Evolutionary conservation across 1,140 invertebrate genomes (phyloP), one percentile per base, ranked within the genome.

Genomic region (Fragariocoptes setiger): DNA sequence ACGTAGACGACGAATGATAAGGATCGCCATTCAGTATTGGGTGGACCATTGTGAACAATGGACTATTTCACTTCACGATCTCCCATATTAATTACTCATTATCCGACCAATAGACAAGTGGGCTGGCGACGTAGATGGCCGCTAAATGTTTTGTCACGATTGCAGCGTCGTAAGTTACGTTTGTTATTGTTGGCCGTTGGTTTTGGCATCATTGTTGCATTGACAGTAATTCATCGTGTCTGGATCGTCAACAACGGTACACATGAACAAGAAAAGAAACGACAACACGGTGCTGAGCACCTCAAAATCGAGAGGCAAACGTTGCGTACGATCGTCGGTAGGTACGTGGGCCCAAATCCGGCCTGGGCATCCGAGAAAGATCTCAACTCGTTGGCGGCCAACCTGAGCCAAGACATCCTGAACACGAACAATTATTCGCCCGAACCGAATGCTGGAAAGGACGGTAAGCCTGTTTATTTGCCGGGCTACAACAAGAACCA

Each of bases 361-460:
- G 8, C 37, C 8, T n/a, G 35, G 19, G 19, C 35, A 8, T 35
- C 31, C 36, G 20, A 18, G 16, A 20, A 5, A 12, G 16, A 38
- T 44, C 39, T 49, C 65, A 65, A 35, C 59, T n/a, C n/a, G n/a
- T n/a, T n/a, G n/a, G n/a, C n/a, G n/a, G n/a, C n/a, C n/a, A 31
- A 31, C n/a, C 25, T 31, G 8, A 31, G 25, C n/a, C 8, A 8
- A 76, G 78, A 80, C 50, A 57, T 76, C 44, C 63, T 83, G 46
- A 76, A 85, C 53, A 61, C 64, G 43, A 85, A 85, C 55, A 67
- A 72, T 54, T 86, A 75, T 55, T 54, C 67, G 38, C 78, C 79
- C 4, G 58, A 69, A 44, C 59, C 66, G 8, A 65, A 65, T 17
- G 74, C 72, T 40, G 80, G 80, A 2, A 68, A 67, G 50, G 69